Base-by-base conservation (phyloP, 2,888 invertebrate species). In the Dysmachus trigonus region DNA sequence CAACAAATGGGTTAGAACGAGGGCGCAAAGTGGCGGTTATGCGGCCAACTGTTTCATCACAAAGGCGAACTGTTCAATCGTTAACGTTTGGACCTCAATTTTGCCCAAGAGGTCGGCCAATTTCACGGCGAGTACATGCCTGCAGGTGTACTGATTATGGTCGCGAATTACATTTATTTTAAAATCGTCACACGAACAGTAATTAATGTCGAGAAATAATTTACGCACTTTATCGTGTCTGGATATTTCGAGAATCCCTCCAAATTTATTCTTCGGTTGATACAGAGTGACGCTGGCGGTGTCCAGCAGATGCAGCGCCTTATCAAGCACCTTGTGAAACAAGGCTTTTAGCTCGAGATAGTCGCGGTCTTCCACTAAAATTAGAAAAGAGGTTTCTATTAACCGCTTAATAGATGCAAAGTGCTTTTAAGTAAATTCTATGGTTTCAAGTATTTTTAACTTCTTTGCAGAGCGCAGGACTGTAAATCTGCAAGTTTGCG, bases 101-200 rank as follows among this genome's bases (percentile, higher is more conserved):
- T 90, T 92, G 1, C 90, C 90, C 10, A 93, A 90, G 62, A 94
- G 92, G 87, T 91, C 90, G 0, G 94, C 94, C 87, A 96, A 89
- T 90, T 94, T 93, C 13, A 93, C 93, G 1, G 95, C 95, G 87
- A 96, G 89, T 33, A 96, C 92, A 90, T 96, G 96, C 89, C 95
- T 94, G 89, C 96, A 96, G 1, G 94, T 94, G 53, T 94, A 90
- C 88, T 93, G 92, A 13, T 90, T 89, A 87, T 92, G 92, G 38
- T 91, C 90, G 77, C 93, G 93, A 74, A 96, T 90, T 31, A 96
- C 95, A 87, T 93, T 90, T 51, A 90, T 90, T 77, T 92, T 92
- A 88, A 95, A 96, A 1, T 94, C 93, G n/a, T 89, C 91, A 89
- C 96, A 96, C 8, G 94, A 93, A 87, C 96, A 96, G 90, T 93